Conservation (phyloP, 2,888 invertebrate genomes). For the Bellardia bayeri region DNA sequence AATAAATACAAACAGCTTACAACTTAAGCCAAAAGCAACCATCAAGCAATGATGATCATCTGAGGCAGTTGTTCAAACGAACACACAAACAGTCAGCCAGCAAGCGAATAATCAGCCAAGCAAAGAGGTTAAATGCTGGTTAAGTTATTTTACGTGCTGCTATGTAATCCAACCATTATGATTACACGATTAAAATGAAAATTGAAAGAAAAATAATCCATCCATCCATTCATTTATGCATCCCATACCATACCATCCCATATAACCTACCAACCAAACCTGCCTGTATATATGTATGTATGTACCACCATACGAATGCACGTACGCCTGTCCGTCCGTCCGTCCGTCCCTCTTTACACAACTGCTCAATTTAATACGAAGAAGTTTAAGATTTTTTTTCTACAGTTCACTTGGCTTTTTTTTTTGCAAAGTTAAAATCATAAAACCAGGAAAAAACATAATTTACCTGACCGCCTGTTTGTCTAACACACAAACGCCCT, state of each 20-base stretch:
- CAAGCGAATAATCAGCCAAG: conserved; percentile 50
- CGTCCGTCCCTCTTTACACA: not conserved
- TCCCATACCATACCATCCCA: not conserved
- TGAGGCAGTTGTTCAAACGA: not conserved
- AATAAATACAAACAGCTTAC: conserved; percentile 43
- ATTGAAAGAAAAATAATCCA: conserved; percentile 63
- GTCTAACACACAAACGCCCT: conserved; percentile 72
- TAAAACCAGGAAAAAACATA: conserved; percentile 40
- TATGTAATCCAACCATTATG: conserved; percentile 73
- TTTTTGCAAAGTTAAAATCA: conserved; percentile 21
- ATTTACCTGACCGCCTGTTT: conserved; percentile 68
- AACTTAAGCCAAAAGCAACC: conserved; percentile 34
- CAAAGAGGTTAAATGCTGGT: conserved; percentile 82
- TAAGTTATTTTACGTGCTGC: conserved; percentile 83
- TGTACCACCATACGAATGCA: too few species aligned
- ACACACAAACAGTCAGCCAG: conserved; percentile 1
- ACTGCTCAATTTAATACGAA: conserved; percentile 69
- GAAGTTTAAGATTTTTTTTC: conserved; percentile 20
- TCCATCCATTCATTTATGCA: conserved; percentile 18
- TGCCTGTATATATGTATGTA: not conserved
- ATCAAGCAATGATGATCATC: conserved; percentile 39
- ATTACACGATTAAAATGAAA: conserved; percentile 73
- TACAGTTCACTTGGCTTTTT: not conserved
- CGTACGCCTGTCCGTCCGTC: too few species aligned
- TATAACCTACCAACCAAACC: not conserved